phyloP scores from a whole-genome alignment of 2,113 vertebrate genomes.

The Aptenodytes forsteri region DNA sequence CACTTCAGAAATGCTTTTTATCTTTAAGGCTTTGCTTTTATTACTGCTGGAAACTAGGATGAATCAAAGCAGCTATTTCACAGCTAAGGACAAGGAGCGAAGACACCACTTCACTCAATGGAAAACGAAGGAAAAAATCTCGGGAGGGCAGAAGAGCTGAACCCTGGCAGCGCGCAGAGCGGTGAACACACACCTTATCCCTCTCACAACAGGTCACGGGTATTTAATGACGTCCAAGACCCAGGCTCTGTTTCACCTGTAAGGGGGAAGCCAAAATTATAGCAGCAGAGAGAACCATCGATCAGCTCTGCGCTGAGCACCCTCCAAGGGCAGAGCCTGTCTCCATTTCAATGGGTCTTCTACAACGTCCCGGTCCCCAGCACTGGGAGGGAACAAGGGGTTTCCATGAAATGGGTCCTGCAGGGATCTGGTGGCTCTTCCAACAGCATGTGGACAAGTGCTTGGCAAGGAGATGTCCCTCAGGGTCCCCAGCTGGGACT shows the following conservation, averaged over 20 bases:
- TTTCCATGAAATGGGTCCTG: accelerated
- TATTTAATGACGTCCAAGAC: accelerated
- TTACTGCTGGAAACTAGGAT: accelerated
- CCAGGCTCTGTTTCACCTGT: not conserved
- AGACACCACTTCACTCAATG: accelerated
- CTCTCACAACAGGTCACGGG: accelerated
- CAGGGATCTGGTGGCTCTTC: not conserved
- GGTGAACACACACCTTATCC: accelerated
- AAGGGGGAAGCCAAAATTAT: accelerated
- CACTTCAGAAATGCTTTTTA: not conserved
- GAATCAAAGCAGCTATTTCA: not conserved
- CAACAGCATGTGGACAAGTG: accelerated
- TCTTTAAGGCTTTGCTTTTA: not conserved
- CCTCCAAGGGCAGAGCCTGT: not conserved
- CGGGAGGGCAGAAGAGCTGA: not conserved
- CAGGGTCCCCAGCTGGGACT: not conserved
- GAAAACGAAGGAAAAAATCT: not conserved
- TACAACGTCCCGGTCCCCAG: accelerated
- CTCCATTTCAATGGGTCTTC: accelerated
- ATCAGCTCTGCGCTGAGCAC: accelerated
- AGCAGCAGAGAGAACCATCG: not conserved
- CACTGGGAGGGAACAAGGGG: accelerated
- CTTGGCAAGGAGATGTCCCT: accelerated
- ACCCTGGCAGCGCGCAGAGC: accelerated
- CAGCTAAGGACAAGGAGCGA: accelerated